Percentiles rank a stretch among this genome's conserved stretches.
phyloP scores from a whole-genome alignment of 2,888 invertebrate genomes.

The Ormyrus thymus region DNA sequence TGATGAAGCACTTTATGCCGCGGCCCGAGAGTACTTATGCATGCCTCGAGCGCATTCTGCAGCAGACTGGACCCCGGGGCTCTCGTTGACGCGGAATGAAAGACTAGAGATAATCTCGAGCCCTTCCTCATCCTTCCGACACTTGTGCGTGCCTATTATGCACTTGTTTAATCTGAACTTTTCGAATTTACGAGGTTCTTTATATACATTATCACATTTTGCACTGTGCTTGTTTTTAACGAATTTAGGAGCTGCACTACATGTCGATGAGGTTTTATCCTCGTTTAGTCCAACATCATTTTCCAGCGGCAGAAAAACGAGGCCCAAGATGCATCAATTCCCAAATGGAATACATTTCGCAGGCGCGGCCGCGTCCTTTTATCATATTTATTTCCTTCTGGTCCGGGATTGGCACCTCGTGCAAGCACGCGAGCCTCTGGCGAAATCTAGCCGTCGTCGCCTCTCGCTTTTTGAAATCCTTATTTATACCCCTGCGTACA shows the following conservation, averaged over 20 bases:
- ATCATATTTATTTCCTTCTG: conserved; percentile 47
- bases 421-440: neutral
- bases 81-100: neutral
- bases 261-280: no score
- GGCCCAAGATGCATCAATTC: neutral
- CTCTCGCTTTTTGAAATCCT: conserved; percentile 30
- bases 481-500: conserved; percentile 19
- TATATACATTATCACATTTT: no score
- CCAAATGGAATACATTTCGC: conserved; percentile 3
- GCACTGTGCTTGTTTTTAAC: no score
- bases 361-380: conserved; percentile 8
- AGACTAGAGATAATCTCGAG: conserved; percentile 14
- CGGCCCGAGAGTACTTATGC: neutral
- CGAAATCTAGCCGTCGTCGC: conserved; percentile 43
- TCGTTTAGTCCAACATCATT: no score
- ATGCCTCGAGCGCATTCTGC: neutral
- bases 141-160: neutral
- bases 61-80: neutral
- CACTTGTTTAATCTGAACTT: no score
- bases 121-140: neutral
- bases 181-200: no score
- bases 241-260: no score
- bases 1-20: conserved; percentile 56
- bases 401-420: conserved; percentile 1
- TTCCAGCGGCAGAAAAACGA: no score